phyloP scores from a whole-genome alignment of 2,113 vertebrate species.

The Pteruthius melanotis region DNA sequence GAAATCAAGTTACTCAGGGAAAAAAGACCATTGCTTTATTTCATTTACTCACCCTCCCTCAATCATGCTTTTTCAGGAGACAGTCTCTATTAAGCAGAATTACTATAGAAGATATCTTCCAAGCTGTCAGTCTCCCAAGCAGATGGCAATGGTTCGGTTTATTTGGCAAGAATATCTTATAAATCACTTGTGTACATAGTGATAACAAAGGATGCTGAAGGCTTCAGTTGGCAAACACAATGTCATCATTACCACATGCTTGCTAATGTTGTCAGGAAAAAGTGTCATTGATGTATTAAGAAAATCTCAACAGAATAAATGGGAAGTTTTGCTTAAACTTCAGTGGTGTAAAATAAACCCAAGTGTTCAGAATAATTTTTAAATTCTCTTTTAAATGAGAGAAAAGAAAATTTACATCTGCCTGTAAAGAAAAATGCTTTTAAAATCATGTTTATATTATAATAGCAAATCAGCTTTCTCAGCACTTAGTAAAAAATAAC shows the following conservation, averaged over 20 bases:
- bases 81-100: background rate
- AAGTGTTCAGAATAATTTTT: background rate
- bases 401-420: background rate
- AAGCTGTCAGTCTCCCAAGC: background rate
- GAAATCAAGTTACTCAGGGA: background rate
- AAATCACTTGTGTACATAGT: background rate
- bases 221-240: background rate
- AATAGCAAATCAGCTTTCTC: background rate
- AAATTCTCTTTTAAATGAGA: background rate
- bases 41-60: background rate
- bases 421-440: background rate
- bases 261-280: background rate
- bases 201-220: background rate
- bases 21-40: background rate
- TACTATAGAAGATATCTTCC: background rate
- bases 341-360: background rate
- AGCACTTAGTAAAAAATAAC: background rate
- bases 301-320: background rate
- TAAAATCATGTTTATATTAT: background rate
- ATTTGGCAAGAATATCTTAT: background rate
- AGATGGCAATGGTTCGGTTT: background rate
- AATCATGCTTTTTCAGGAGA: background rate
- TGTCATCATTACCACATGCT: background rate
- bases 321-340: background rate
- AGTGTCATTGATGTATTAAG: background rate